phyloP scores from a whole-genome alignment of 2,797 vertebrate species.

The Adrianichthys oophorus region DNA sequence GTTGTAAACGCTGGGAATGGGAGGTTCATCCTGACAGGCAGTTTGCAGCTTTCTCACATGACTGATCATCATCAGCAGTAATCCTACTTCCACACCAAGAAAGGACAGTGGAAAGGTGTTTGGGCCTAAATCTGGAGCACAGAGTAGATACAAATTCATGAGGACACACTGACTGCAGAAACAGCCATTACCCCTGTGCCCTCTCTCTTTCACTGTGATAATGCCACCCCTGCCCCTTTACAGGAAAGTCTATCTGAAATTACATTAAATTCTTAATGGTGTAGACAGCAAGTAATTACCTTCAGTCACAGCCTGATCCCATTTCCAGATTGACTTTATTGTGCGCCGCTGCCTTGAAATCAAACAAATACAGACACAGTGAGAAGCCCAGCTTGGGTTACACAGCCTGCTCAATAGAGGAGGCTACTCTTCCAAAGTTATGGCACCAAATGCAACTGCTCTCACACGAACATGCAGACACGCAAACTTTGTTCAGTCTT shows the following conservation, averaged over 20 bases:
- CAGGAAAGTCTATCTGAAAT: slow-evolving; percentile 91
- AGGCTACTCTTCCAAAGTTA: slow-evolving; percentile 78
- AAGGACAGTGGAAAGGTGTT: slow-evolving; percentile 22
- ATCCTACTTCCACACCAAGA: slow-evolving; percentile 37
- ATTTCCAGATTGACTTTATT: slow-evolving; percentile 87
- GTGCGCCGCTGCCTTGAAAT: slow-evolving; percentile 78
- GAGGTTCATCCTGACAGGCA: slow-evolving; percentile 19
- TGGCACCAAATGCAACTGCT: slow-evolving; percentile 83
- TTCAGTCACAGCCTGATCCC: slow-evolving; percentile 83
- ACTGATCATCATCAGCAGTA: slow-evolving; percentile 47
- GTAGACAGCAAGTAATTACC: slow-evolving; percentile 87
- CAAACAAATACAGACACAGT: slow-evolving; percentile 86
- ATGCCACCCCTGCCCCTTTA: slow-evolving; percentile 32
- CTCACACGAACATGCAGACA: slow-evolving; percentile 17
- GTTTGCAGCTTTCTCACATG: slow-evolving; percentile 56
- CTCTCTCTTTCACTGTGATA: slow-evolving; percentile 4
- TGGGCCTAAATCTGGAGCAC: slow-evolving; percentile 16
- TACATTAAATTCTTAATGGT: slow-evolving; percentile 95
- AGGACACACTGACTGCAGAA: slow-evolving; percentile 1
- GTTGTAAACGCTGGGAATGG: slow-evolving; percentile 36
- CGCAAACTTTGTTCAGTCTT: slow-evolving; percentile 69
- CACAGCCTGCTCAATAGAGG: slow-evolving; percentile 72
- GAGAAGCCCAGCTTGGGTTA: slow-evolving; percentile 76
- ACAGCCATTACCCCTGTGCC: slow-evolving; percentile 9
- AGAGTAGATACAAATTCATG: not conserved